A percentile compares a stretch with the other conserved stretches of the same genome.
Evolutionary conservation across 2,797 vertebrate genomes (phyloP).

Genomic region (Threskiornis aethiopicus): DNA sequence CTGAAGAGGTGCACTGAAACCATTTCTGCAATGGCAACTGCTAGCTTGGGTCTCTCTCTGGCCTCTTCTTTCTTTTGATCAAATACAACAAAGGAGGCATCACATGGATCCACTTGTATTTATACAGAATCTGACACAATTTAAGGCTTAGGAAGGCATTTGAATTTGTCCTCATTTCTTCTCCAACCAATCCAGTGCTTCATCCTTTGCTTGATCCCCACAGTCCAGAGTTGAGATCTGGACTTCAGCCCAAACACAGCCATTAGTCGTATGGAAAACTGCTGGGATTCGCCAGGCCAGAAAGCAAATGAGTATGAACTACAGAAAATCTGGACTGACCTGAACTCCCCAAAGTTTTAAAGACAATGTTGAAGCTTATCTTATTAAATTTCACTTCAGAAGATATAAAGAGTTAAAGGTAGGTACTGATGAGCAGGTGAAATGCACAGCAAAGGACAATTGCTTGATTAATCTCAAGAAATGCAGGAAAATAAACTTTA

Average conservation of each 20-base stretch:
- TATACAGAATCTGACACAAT: background rate
- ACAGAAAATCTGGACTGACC: background rate
- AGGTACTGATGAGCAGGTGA: background rate
- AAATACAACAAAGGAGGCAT: background rate
- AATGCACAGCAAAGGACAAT: background rate
- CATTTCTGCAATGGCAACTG: background rate
- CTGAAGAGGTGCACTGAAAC: background rate
- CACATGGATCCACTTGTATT: background rate
- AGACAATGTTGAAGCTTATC: background rate
- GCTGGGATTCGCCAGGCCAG: background rate
- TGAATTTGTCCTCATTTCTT: background rate
- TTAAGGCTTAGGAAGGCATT: background rate
- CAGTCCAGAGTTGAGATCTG: background rate
- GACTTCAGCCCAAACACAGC: background rate
- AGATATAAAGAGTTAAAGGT: background rate
- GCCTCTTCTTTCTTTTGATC: background rate
- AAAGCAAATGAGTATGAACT: background rate
- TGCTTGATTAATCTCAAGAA: background rate
- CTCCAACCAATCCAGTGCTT: background rate
- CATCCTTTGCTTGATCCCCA: background rate
- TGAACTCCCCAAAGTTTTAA: background rate
- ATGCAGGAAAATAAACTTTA: background rate
- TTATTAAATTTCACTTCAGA: background rate
- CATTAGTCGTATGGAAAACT: background rate
- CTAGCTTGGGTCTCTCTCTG: background rate